Evolutionary conservation across 2,888 invertebrate species (phyloP).

Genomic region (Himalopsyche kuldschensis): DNA sequence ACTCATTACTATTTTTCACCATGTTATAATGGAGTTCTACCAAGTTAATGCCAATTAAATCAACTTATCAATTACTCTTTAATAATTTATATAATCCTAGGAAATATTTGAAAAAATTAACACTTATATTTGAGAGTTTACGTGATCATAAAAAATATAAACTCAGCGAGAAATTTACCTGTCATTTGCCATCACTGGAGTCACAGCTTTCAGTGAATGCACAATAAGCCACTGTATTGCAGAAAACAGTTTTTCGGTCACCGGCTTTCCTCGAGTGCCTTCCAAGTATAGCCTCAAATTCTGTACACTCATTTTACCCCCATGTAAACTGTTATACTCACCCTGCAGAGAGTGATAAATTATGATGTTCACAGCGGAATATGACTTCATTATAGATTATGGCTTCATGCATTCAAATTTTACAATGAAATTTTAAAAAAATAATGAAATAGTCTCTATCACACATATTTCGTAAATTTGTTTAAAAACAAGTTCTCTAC

Average conservation of each 20-base stretch:
- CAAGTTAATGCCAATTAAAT: too few species aligned
- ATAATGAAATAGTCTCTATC: too few species aligned
- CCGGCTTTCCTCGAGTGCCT: slow-evolving; percentile 84
- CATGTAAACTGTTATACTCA: slow-evolving; percentile 91
- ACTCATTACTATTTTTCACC: too few species aligned
- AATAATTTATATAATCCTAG: not conserved
- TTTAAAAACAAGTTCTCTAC: too few species aligned
- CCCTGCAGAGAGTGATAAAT: slow-evolving; percentile 57
- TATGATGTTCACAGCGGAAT: not conserved
- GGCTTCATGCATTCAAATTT: too few species aligned
- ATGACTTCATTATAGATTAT: not conserved
- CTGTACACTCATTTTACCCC: slow-evolving; percentile 92
- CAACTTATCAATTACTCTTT: not conserved
- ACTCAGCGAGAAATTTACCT: slow-evolving; percentile 53
- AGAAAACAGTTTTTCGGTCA: slow-evolving; percentile 85
- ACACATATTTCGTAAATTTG: too few species aligned
- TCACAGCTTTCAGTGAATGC: slow-evolving; percentile 90
- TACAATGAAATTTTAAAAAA: too few species aligned
- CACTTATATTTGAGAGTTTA: too few species aligned
- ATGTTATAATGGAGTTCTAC: too few species aligned
- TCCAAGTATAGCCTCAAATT: slow-evolving; percentile 88
- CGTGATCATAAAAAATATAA: too few species aligned
- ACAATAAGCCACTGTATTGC: slow-evolving; percentile 89
- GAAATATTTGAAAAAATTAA: too few species aligned
- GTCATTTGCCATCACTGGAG: slow-evolving; percentile 91